Base-by-base conservation (phyloP, 2,888 invertebrate species). In the Athetis lepigone region DNA sequence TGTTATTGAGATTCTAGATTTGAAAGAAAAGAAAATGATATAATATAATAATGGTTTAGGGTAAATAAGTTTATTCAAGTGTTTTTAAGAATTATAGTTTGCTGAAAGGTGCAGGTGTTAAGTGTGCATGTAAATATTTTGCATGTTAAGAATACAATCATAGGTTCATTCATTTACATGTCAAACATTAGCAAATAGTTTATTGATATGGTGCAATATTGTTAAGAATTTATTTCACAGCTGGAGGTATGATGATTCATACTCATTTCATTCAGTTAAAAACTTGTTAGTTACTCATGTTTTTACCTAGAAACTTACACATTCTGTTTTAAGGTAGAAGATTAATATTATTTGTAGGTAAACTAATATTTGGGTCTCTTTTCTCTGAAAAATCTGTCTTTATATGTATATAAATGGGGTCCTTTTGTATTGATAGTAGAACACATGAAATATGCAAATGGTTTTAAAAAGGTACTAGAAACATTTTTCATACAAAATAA, bases 131-230 rank as follows among this genome's bases (percentile, higher is more conserved):
- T 6, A 36, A 33, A 16, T 36, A n/a, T 52, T 43, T 11, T 43
- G 75, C 70, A 75, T 70, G 75, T 6, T 21, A n/a, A 13, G n/a
- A 66, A 57, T 46, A 25, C 16, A 45, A 16, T 8, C 8, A 58
- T 45, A 33, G 8, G 1, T 39, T 50, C n/a, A 51, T 65, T 47
- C 33, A 51, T 51, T 39, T 9, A 6, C 11, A 27, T 25, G 29
- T 25, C n/a, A n/a, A n/a, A 0, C 25, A 50, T 33, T 29, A 7
- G 16, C 18, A 36, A 52, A 45, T 55, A 9, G 9, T 46, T 9
- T 7, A 19, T 2, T 58, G 51, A 55, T 50, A 42, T 75, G 46
- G 75, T 75, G 66, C 9, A 64, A 72, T 39, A 40, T 45, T 37
- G 8, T 13, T 11, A 8, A 43, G 25, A 36, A 33, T 19, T 4